Evolutionary conservation across 2,797 vertebrate species (phyloP), one percentile per base, ranked within the genome.

Genomic region (Calcarius lapponicus): DNA sequence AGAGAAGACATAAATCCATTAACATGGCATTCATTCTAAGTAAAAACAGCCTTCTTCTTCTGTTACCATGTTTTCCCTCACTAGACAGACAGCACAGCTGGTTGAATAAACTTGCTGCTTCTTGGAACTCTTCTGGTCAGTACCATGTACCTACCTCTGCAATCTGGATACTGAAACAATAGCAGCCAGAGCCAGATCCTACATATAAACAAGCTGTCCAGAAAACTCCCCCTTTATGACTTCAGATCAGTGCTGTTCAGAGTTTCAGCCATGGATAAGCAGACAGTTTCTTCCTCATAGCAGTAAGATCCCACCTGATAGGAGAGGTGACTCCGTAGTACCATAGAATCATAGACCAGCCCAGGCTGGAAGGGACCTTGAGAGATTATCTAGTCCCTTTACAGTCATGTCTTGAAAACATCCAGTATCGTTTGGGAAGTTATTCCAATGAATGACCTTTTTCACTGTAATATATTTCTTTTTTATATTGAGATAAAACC

Each of bases 1-100:
- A 86, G 25, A 93, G 72, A 83, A 78, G 17, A 53, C 17, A 81
- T 90, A 78, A 93, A 90, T 88, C 78, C n/a, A 36, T 86, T 95
- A 81, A 29, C 58, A 72, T 50, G 40, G 32, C 64, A 76, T 65
- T 85, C 17, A 47, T 69, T 89, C 51, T 73, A 82, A 91, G 71
- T 45, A 66, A 86, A 80, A 92, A 16, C 38, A 93, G 61, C 17
- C 10, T 16, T 38, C 24, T 11, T 10, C n/a, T 90, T 90, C 66
- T 87, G 51, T 84, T 94, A 45, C 50, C 22, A 22, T 29, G 62
- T 88, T 58, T 88, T 61, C n/a, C n/a, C 14, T 92, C 66, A 50
- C 12, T 32, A 75, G 47, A 45, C 34, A 79, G 86, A 54, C 62
- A 86, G 61, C 53, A 86, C 47, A 88, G 66, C 47, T 88, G 66